Conservation (phyloP, 2,113 vertebrate species). For the Nyctereutes procyonoides region DNA sequence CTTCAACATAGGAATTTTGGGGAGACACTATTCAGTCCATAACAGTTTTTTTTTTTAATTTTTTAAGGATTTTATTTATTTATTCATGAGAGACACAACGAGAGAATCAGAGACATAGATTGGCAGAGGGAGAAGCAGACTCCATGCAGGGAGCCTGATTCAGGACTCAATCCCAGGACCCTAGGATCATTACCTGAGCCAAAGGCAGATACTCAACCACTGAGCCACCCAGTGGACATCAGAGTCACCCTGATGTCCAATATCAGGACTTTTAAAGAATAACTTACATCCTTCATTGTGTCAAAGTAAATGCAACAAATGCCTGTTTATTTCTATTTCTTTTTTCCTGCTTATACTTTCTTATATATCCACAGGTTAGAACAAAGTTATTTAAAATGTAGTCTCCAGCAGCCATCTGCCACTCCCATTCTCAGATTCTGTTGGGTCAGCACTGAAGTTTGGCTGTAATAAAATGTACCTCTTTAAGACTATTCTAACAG, state of each 20-base stretch:
- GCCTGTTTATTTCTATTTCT: not conserved
- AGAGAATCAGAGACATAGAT: no score
- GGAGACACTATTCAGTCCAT: not conserved
- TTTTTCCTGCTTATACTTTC: not conserved
- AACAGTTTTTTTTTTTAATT: no score
- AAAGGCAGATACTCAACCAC: no score
- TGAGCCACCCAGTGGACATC: no score
- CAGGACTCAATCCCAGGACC: no score
- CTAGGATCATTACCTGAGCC: no score
- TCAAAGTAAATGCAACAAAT: not conserved
- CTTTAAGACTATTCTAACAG: not conserved
- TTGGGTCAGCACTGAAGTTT: slow-evolving; percentile 13
- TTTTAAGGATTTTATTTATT: no score
- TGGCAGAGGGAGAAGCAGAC: no score
- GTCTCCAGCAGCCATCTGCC: slow-evolving; percentile 32
- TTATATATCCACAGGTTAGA: not conserved
- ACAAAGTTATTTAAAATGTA: slow-evolving; percentile 35
- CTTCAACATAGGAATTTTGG: not conserved
- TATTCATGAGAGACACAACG: no score
- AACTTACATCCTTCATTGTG: not conserved
- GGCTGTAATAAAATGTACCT: not conserved
- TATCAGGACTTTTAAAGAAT: not conserved
- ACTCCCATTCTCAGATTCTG: not conserved
- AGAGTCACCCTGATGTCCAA: no score
- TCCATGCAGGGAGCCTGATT: no score